Percentiles rank a stretch among this genome's conserved stretches.
phyloP scores from a whole-genome alignment of 2,797 vertebrate genomes.

The Galagoides demidoff region DNA sequence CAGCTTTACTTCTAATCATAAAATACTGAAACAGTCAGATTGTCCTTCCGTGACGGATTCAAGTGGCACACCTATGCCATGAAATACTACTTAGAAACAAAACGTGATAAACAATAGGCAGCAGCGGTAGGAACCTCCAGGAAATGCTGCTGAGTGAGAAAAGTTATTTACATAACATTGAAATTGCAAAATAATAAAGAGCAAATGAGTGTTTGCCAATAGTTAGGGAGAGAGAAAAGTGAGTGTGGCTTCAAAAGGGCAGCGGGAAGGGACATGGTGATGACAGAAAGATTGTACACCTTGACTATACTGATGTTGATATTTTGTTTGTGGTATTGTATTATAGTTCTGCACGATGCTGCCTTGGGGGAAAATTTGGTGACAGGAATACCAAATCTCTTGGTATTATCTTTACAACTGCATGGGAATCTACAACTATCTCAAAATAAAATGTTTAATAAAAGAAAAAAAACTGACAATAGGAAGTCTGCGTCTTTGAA shows the following conservation, averaged over 20 bases:
- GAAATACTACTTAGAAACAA: neutral
- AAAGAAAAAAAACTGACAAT: neutral
- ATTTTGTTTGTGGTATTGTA: neutral
- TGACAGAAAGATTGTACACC: neutral
- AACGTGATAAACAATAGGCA: neutral
- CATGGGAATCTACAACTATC: neutral
- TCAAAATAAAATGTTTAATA: neutral
- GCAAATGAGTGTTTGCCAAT: neutral
- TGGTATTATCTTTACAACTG: neutral
- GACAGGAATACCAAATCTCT: neutral
- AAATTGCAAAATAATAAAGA: neutral
- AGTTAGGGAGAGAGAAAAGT: neutral
- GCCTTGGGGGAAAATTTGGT: neutral
- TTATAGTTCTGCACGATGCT: neutral
- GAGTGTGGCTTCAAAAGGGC: neutral
- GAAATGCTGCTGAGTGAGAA: neutral
- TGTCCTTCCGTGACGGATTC: neutral
- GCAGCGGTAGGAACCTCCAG: neutral
- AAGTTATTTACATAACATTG: neutral
- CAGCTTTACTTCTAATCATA: neutral
- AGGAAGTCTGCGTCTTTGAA: neutral
- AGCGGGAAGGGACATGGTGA: neutral
- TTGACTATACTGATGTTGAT: neutral
- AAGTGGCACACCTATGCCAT: neutral
- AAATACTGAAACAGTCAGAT: neutral